Conservation (phyloP, 2,797 vertebrate genomes). For the Diplodus sargus region DNA sequence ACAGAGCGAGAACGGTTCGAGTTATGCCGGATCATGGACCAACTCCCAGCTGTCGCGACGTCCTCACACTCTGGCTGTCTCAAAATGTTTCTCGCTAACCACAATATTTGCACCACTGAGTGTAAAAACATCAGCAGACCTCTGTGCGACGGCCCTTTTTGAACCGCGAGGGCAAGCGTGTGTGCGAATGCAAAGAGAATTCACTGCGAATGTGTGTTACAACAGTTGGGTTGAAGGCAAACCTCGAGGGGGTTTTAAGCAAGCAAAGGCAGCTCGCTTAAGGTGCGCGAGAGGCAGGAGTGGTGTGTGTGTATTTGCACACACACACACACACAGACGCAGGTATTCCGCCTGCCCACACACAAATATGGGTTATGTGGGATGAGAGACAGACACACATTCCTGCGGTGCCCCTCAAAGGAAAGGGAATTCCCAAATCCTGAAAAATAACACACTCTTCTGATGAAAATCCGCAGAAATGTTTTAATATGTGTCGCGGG, state of each 20-base stretch:
- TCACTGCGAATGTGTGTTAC: slow-evolving; percentile 32
- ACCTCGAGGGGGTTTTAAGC: slow-evolving; percentile 69
- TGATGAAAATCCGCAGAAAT: slow-evolving; percentile 81
- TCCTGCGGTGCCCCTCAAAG: slow-evolving; percentile 91
- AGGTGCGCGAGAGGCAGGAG: slow-evolving; percentile 71
- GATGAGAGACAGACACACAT: slow-evolving; percentile 87
- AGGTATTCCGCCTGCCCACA: slow-evolving; percentile 69
- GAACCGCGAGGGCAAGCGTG: slow-evolving; percentile 54
- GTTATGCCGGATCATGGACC: slow-evolving; percentile 73
- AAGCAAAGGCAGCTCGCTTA: slow-evolving; percentile 76
- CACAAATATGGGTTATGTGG: slow-evolving; percentile 75
- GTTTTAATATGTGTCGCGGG: slow-evolving; percentile 80
- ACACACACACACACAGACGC: slow-evolving; percentile 36
- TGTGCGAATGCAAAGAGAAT: slow-evolving; percentile 49
- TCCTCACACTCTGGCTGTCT: slow-evolving; percentile 61
- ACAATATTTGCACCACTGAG: slow-evolving; percentile 75
- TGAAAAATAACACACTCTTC: slow-evolving; percentile 75
- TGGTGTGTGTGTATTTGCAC: slow-evolving; percentile 57
- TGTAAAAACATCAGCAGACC: slow-evolving; percentile 75
- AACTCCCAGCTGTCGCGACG: slow-evolving; percentile 64
- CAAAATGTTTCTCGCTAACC: slow-evolving; percentile 71
- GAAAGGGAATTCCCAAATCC: slow-evolving; percentile 83
- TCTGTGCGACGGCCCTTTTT: slow-evolving; percentile 58
- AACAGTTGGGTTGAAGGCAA: slow-evolving; percentile 49
- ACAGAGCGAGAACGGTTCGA: slow-evolving; percentile 62